phyloP scores from a whole-genome alignment of 2,888 invertebrate species.

The Caenorhabditis auriculariae region DNA sequence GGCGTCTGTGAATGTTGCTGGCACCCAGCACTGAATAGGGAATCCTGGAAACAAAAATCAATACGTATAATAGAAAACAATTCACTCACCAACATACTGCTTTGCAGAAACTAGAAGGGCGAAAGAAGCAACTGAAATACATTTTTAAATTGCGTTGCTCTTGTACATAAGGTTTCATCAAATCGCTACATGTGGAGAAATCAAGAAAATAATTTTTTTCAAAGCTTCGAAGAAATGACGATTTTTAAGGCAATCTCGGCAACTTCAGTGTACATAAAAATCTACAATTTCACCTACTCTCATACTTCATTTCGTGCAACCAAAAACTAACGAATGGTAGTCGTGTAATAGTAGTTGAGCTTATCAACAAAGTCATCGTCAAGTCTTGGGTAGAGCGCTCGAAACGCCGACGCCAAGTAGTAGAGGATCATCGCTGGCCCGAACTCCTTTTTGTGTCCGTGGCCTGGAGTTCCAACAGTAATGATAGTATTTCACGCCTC shows the following conservation, averaged over 20 bases:
- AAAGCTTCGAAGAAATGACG: no score
- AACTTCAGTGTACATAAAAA: not conserved
- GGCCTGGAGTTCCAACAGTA: slow-evolving; percentile 41
- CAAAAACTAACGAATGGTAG: slow-evolving; percentile 60
- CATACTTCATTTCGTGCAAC: no score
- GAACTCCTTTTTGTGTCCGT: slow-evolving; percentile 64
- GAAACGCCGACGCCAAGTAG: slow-evolving; percentile 63
- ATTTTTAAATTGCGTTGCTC: no score
- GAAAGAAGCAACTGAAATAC: slow-evolving; percentile 60
- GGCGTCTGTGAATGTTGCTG: slow-evolving; percentile 63
- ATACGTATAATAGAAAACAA: not conserved
- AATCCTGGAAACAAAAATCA: slow-evolving; percentile 29
- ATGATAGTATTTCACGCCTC: not conserved
- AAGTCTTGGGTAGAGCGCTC: slow-evolving; percentile 62
- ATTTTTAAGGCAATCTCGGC: no score
- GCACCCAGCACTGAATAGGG: slow-evolving; percentile 64
- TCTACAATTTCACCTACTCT: not conserved
- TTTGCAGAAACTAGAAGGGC: slow-evolving; percentile 63
- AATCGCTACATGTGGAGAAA: no score
- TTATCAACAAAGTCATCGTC: slow-evolving; percentile 64
- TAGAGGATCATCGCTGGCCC: slow-evolving; percentile 64
- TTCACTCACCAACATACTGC: slow-evolving; percentile 59
- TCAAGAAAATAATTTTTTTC: no score
- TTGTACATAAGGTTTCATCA: no score
- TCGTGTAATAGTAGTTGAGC: slow-evolving; percentile 64